Percentiles rank a stretch among this genome's conserved stretches.
Evolutionary conservation across 2,888 invertebrate species (phyloP).

Genomic region (Nemapogon koenigi): DNA sequence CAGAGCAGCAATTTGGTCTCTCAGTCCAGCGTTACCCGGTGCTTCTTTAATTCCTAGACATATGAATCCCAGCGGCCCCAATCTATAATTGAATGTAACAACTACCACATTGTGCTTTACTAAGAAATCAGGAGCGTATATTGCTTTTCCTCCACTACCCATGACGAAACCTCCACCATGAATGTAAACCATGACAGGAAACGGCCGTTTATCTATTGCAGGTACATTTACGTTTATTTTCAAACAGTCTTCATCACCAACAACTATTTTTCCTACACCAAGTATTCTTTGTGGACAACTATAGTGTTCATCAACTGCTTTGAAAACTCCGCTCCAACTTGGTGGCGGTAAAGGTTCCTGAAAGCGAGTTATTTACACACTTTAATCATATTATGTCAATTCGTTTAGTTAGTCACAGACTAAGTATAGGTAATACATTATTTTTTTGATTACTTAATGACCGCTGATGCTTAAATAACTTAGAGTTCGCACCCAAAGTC

Average conservation of each 20-base stretch:
- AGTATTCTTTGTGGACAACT: conserved; percentile 34
- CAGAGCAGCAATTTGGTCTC: conserved; percentile 51
- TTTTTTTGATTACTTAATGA: too few relatives aligned
- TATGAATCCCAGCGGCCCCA: conserved; percentile 43
- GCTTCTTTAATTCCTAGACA: conserved; percentile 48
- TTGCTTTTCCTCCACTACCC: conserved; percentile 42
- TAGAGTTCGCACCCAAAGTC: too few relatives aligned
- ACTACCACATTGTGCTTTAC: conserved; percentile 41
- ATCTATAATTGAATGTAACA: conserved; percentile 50
- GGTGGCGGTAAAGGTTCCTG: conserved; percentile 48
- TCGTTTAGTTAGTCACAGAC: too few relatives aligned
- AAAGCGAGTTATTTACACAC: too few relatives aligned
- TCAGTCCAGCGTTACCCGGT: conserved; percentile 49
- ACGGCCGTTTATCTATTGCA: conserved; percentile 21
- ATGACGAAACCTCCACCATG: conserved; percentile 48
- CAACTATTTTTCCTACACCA: conserved; percentile 20
- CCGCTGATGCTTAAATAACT: too few relatives aligned
- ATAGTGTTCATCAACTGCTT: conserved; percentile 36
- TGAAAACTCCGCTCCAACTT: conserved; percentile 41
- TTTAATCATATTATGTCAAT: too few relatives aligned
- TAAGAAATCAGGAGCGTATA: conserved; percentile 44
- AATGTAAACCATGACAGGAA: conserved; percentile 50
- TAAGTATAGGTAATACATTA: too few relatives aligned
- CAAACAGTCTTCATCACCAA: conserved; percentile 45
- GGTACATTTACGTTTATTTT: conserved; percentile 48